These are phyloP conservation scores for Ephydatia muelleri DNA, from an alignment of 37 sponge, comb jelly and placozoan genomes.

Conservation along the genomic window DNA sequence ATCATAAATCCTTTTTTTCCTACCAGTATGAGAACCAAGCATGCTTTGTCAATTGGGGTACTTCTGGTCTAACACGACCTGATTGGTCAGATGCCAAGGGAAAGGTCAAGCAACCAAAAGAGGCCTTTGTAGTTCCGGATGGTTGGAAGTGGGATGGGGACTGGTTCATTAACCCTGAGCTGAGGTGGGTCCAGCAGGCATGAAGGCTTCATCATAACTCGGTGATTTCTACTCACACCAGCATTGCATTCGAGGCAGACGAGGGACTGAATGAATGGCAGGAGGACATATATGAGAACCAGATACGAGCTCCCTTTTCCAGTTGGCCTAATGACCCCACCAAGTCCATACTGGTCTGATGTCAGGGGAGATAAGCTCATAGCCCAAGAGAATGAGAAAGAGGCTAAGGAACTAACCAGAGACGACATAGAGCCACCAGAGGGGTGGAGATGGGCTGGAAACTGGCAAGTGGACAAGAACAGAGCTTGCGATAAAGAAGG, in stretches of 20 bases:
- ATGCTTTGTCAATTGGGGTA: conserved; percentile 76
- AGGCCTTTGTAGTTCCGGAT: conserved; percentile 69
- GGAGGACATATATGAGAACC: conserved; percentile 91
- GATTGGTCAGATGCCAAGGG: conserved; percentile 84
- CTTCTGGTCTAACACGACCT: conserved; percentile 60
- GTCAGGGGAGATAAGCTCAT: conserved; percentile 60
- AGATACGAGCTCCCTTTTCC: conserved; percentile 72
- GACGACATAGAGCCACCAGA: conserved; percentile 81
- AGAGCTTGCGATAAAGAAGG: conserved; percentile 94
- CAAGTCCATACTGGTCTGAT: conserved; percentile 75
- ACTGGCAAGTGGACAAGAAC: conserved; percentile 89
- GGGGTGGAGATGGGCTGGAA: conserved; percentile 87
- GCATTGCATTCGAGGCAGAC: conserved; percentile 80
- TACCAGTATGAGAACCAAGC: conserved; percentile 79
- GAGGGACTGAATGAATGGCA: conserved; percentile 75
- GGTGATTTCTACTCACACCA: neutral
- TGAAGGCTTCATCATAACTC: neutral
- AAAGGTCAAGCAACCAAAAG: conserved; percentile 81
- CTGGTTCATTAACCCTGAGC: conserved; percentile 81
- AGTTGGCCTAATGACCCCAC: conserved; percentile 63
- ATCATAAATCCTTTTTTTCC: conserved; percentile 12
- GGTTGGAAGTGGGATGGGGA: conserved; percentile 96
- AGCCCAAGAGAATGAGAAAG: conserved; percentile 39
- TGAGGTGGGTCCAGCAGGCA: conserved; percentile 28
- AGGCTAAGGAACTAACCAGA: conserved; percentile 44